Evolutionary conservation across 1,140 invertebrate genomes (phyloP), one percentile per base, ranked within the genome.

Genomic region (Drosophila punjabiensis): DNA sequence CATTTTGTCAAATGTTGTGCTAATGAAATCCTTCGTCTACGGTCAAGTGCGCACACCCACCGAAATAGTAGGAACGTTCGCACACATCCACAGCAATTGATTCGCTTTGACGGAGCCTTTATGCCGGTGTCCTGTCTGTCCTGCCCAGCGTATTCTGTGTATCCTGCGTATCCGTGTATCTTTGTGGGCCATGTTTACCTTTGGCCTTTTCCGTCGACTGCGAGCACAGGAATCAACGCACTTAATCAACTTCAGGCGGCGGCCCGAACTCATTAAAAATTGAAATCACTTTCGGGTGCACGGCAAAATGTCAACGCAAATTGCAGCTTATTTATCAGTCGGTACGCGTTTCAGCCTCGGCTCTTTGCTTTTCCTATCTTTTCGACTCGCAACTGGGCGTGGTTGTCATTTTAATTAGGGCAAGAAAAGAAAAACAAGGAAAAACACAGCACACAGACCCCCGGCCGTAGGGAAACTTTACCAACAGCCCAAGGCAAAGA

Each of bases 291-390:
- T 79, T 71, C 64, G 60, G 48, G 53, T 66, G 64, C 80, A 68
- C 74, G 85, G 66, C 39, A 82, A 91, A 88, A 91, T 88, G 88
- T 91, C 88, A 91, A 91, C 88, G 76, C 73, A 91, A 91, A 91
- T 88, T 91, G 79, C 83, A 91, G 88, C 88, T 84, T 91, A 88
- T 91, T 91, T 91, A 78, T 91, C 88, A 91, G 78, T 85, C 81
- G 45, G 59, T 55, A 61, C 43, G 75, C 64, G 59, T 81, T 84
- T 64, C 41, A 41, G 39, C 28, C 41, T 35, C 18, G 33, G 35
- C n/a, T 53, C 37, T 73, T 55, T 37, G 37, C 45, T 14, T 55
- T 48, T 20, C 28, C 50, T 58, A 69, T 63, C 39, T 59, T 65
- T 45, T 48, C 43, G 52, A 76, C 43, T 65, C 48, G 65, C 55